Evolutionary conservation across 2,113 vertebrate genomes (phyloP).

Genomic region (Conger conger): DNA sequence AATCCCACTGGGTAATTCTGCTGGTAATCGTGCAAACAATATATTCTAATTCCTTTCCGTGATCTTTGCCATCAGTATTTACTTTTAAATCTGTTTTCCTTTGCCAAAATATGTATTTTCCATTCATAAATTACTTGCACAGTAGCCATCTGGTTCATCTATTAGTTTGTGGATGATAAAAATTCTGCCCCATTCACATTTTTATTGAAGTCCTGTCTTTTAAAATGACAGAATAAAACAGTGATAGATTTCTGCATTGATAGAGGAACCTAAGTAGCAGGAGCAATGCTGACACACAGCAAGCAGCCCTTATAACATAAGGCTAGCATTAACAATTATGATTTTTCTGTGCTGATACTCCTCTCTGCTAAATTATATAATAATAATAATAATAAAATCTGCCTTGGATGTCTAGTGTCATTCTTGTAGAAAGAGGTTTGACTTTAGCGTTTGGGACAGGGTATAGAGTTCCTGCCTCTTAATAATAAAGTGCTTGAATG

Average conservation of each 20-base stretch:
- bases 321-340: background rate
- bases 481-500: background rate
- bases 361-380: background rate
- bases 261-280: background rate
- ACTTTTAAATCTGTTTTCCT: constrained; percentile 5
- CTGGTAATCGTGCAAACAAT: background rate
- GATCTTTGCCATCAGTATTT: background rate
- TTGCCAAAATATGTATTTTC: constrained; percentile 27
- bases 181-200: background rate
- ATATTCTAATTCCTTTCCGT: background rate
- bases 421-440: background rate
- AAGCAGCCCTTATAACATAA: background rate
- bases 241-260: background rate
- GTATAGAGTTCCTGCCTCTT: background rate
- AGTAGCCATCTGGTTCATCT: constrained; percentile 29
- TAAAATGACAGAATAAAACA: background rate
- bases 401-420: background rate
- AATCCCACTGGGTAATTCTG: background rate
- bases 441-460: background rate
- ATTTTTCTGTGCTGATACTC: background rate
- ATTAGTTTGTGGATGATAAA: constrained; percentile 8
- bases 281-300: background rate
- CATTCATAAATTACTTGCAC: constrained; percentile 21
- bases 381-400: background rate
- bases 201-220: background rate